Evolutionary conservation across 1,140 invertebrate species (phyloP).

Genomic region (Penaeus chinensis): DNA sequence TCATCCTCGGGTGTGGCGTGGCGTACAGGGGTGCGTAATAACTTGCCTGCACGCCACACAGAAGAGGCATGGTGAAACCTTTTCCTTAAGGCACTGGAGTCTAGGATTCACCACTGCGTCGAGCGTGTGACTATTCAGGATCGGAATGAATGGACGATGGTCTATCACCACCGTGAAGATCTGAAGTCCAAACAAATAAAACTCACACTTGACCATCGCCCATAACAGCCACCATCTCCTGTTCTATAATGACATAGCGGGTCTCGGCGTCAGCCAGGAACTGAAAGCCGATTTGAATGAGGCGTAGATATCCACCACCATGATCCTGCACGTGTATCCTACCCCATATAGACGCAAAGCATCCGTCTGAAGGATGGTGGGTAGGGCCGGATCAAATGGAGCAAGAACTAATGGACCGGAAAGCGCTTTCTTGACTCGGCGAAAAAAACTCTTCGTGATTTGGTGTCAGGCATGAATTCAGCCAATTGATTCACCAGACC

Average conservation of each 20-base stretch:
- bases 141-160: conserved; percentile 7
- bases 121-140: not conserved
- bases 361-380: not conserved
- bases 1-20: not conserved
- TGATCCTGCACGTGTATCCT: not conserved
- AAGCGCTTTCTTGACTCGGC: not conserved
- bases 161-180: not conserved
- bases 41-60: not conserved
- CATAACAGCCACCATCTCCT: not conserved
- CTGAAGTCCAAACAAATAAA: not conserved
- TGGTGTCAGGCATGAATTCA: not conserved
- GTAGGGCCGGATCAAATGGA: not conserved
- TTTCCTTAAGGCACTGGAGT: conserved; percentile 21
- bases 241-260: not conserved
- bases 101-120: conserved; percentile 12
- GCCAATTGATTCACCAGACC: not conserved
- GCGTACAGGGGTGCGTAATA: not conserved
- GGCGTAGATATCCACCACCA: not conserved
- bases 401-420: not conserved
- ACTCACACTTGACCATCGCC: conserved; percentile 14
- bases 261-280: not conserved
- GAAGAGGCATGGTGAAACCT: not conserved
- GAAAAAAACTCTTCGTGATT: not conserved
- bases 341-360: not conserved
- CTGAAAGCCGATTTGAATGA: not conserved